Conservation (phyloP, 1,140 invertebrate genomes). For the Watersipora subatra region DNA sequence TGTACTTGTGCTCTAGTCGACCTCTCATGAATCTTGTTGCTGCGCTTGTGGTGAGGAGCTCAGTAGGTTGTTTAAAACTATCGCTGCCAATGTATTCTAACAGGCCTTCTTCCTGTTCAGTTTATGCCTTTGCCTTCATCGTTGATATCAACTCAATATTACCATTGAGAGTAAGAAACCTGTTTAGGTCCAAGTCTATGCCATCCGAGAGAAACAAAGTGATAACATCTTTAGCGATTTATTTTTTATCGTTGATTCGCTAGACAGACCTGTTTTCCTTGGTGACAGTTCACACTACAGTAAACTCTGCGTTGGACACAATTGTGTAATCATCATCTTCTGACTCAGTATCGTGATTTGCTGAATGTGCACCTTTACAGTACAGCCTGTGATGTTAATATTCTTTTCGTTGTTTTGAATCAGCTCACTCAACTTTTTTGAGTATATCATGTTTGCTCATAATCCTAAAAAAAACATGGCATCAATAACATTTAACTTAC, state of each 20-base stretch:
- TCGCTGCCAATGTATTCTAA: slow-evolving; percentile 91
- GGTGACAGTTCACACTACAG: slow-evolving; percentile 71
- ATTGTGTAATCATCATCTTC: slow-evolving; percentile 56
- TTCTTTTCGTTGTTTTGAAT: slow-evolving; percentile 80
- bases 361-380: slow-evolving; percentile 80
- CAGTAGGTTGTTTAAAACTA: slow-evolving; percentile 67
- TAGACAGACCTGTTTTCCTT: slow-evolving; percentile 80
- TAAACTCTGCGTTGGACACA: slow-evolving; percentile 64
- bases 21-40: slow-evolving; percentile 65
- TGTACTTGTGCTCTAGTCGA: too few species aligned
- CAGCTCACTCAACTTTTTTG: slow-evolving; percentile 83
- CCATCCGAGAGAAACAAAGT: slow-evolving; percentile 62
- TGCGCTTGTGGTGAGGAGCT: slow-evolving; percentile 57
- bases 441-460: slow-evolving; percentile 81
- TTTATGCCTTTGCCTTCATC: slow-evolving; percentile 89
- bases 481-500: slow-evolving; percentile 98
- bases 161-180: slow-evolving; percentile 96
- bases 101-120: slow-evolving; percentile 73
- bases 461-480: slow-evolving; percentile 99
- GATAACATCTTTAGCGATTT: slow-evolving; percentile 77
- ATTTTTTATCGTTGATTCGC: slow-evolving; percentile 58
- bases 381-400: slow-evolving; percentile 62
- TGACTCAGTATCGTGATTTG: slow-evolving; percentile 57
- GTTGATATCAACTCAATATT: slow-evolving; percentile 98
- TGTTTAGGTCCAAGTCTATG: slow-evolving; percentile 90